phyloP scores from a whole-genome alignment of 2,797 vertebrate genomes.

The Scarus forsteni region DNA sequence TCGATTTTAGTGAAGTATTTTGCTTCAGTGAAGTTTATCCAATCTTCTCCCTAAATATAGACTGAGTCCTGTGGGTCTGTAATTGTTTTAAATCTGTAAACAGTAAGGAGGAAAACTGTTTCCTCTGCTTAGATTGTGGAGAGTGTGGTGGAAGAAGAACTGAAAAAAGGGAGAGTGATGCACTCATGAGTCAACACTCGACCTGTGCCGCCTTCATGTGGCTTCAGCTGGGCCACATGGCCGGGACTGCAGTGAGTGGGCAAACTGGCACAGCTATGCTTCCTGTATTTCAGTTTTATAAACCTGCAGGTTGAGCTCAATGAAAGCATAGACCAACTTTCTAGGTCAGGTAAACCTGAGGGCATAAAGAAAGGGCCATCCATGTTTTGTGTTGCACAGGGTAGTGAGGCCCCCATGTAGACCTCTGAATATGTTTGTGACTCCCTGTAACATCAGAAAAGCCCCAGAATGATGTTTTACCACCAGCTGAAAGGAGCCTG shows the following conservation, averaged over 20 bases:
- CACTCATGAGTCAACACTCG: constrained; percentile 4
- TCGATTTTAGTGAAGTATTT: not conserved
- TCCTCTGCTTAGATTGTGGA: not conserved
- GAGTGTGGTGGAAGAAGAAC: not conserved
- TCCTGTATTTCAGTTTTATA: no score
- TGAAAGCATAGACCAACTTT: no score
- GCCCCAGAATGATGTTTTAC: constrained; percentile 19
- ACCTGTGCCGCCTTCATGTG: not conserved
- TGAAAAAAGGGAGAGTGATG: not conserved
- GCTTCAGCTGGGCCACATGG: not conserved
- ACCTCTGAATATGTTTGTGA: no score
- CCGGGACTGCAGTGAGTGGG: not conserved
- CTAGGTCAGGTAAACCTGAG: no score
- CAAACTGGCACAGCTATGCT: no score
- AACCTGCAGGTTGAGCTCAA: no score
- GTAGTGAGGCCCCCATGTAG: no score
- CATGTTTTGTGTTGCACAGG: no score
- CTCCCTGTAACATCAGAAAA: not conserved
- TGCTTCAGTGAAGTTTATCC: not conserved
- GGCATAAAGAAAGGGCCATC: no score
- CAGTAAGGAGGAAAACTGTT: constrained; percentile 1
- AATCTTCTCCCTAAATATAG: constrained; percentile 9
- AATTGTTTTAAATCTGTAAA: constrained; percentile 13
- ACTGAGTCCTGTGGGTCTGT: constrained; percentile 4
- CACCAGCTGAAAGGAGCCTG: constrained; percentile 27